phyloP scores from a whole-genome alignment of 2,797 vertebrate genomes.

The Hyperoplus immaculatus region DNA sequence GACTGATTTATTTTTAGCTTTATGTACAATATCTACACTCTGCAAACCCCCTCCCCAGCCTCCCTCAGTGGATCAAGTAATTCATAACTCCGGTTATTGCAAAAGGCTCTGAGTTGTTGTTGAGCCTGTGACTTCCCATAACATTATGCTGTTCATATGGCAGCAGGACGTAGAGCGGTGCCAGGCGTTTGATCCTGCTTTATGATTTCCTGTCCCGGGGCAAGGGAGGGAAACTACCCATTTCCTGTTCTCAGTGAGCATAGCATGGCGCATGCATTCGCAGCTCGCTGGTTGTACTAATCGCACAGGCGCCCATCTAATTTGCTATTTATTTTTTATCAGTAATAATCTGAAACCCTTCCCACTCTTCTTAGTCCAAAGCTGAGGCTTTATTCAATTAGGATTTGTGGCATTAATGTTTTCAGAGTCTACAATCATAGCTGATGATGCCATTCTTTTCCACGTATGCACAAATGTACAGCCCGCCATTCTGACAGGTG shows the following conservation, averaged over 20 bases:
- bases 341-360: constrained; percentile 18
- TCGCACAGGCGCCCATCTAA: constrained; percentile 13
- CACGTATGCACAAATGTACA: constrained; percentile 2
- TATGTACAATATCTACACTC: neutral
- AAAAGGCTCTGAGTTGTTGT: constrained; percentile 20
- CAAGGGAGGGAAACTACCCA: constrained; percentile 53
- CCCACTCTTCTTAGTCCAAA: constrained; percentile 1
- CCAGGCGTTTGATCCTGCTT: constrained; percentile 73
- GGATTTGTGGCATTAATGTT: neutral
- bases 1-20: neutral
- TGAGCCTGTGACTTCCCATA: constrained; percentile 45
- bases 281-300: neutral
- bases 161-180: constrained; percentile 38
- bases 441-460: neutral
- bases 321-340: constrained; percentile 22
- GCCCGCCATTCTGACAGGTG: constrained; percentile 39
- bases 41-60: neutral
- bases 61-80: constrained; percentile 9
- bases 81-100: constrained; percentile 20
- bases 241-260: constrained; percentile 62
- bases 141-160: constrained; percentile 48
- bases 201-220: constrained; percentile 78
- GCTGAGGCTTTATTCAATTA: constrained; percentile 2
- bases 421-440: neutral
- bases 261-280: constrained; percentile 18